Evolutionary conservation across 2,888 invertebrate species (phyloP), one percentile per base, ranked within the genome.

Genomic region (Teinopalpus imperialis): DNA sequence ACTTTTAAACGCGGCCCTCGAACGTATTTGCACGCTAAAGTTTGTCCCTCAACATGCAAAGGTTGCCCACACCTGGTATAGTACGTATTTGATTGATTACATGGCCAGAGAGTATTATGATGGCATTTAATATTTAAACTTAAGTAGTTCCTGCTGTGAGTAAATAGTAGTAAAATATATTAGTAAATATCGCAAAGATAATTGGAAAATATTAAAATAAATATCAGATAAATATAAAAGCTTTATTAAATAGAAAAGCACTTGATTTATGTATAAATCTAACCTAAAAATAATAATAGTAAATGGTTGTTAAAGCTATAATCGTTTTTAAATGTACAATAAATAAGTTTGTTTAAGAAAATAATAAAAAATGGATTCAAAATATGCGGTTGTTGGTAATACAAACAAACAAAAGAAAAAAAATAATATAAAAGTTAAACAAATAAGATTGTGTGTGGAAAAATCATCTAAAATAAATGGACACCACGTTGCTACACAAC

Each of bases 291-390:
- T 7, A 26, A 2, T 24, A n/a, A n/a, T n/a, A n/a, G n/a, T n/a
- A n/a, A n/a, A n/a, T n/a, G 43, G 24, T 39, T 20, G 16, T 53
- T 27, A 20, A 8, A n/a, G n/a, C n/a, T n/a, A n/a, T n/a, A n/a
- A n/a, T n/a, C n/a, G n/a, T n/a, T n/a, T n/a, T n/a, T n/a, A n/a
- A 13, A 51, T 21, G 30, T 34, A 32, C 29, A 27, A 51, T 9
- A 35, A 32, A 29, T 32, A 24, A 31, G 13, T 36, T 39, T 34
- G n/a, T n/a, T n/a, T 3, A 32, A 16, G 26, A 47, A 16, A 16
- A 16, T 4, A 16, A 16, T 3, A 16, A 16, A 16, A 16, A 16
- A 87, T 88, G 87, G 87, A 88, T 75, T 88, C 87, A 2, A 88
- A 86, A 66, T 88, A 88, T 61, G 52, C 70, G 20, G 67, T 75